phyloP scores from a whole-genome alignment of 2,113 vertebrate species.

The Tyrannus savana region DNA sequence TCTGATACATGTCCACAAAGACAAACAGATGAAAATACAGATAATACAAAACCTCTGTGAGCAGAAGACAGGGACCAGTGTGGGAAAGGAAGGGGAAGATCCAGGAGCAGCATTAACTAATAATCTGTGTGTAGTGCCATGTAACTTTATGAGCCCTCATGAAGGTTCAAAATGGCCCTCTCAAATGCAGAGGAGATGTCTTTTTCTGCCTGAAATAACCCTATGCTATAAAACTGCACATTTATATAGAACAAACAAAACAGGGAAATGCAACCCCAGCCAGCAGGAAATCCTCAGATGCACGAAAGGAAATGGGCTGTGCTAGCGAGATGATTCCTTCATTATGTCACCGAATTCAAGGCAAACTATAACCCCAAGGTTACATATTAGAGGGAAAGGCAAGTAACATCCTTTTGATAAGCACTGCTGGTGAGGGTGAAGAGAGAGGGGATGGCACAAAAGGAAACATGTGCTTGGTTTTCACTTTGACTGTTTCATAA shows the following conservation, averaged over 20 bases:
- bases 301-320: neutral
- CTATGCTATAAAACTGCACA: neutral
- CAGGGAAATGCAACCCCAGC: neutral
- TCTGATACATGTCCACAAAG: neutral
- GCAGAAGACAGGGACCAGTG: neutral
- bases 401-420: neutral
- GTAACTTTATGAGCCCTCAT: neutral
- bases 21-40: neutral
- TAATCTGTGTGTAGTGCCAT: neutral
- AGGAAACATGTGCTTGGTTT: neutral
- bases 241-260: constrained; percentile 8
- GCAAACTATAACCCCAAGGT: neutral
- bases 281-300: constrained; percentile 61
- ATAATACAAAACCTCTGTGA: neutral
- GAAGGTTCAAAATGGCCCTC: neutral
- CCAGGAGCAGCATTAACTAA: neutral
- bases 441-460: fast-evolving
- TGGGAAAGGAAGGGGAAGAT: neutral
- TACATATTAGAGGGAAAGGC: neutral
- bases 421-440: fast-evolving
- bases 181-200: neutral
- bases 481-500: neutral
- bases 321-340: neutral
- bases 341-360: neutral
- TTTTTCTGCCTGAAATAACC: neutral